Percentiles rank a stretch among this genome's conserved stretches.
Evolutionary conservation across 2,113 vertebrate species (phyloP).

Genomic region (Hepsetus odoe): DNA sequence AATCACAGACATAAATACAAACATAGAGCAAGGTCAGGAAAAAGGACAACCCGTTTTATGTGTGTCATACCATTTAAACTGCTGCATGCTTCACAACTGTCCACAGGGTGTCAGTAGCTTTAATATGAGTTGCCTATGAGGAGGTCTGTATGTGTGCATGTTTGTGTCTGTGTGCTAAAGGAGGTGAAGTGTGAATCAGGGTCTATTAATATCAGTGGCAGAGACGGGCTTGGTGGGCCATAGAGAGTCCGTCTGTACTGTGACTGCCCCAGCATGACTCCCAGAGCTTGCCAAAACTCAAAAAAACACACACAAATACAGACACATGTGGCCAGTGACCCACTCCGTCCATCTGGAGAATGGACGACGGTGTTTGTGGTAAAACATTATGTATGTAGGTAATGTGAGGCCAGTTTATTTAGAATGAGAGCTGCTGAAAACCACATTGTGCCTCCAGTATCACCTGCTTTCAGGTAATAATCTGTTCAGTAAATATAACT

Average conservation of each 20-base stretch:
- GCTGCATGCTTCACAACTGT: constrained; percentile 25
- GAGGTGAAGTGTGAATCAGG: constrained; percentile 43
- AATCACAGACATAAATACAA: background rate
- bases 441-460: too few relatives aligned
- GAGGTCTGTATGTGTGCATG: constrained; percentile 1
- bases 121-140: constrained; percentile 17
- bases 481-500: too few relatives aligned
- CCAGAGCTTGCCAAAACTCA: constrained; percentile 20
- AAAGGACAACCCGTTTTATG: background rate
- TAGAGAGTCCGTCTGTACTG: constrained; percentile 47
- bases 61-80: constrained; percentile 4
- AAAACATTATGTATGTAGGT: background rate
- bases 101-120: constrained; percentile 67
- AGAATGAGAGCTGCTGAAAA: too few relatives aligned
- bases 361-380: background rate
- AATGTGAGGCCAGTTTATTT: constrained; percentile 14
- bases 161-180: constrained; percentile 47
- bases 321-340: constrained; percentile 29
- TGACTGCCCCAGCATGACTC: constrained; percentile 42
- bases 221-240: constrained; percentile 33
- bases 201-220: constrained; percentile 51
- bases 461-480: too few relatives aligned
- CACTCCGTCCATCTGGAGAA: constrained; percentile 27
- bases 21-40: constrained; percentile 4
- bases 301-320: constrained; percentile 21